Base-by-base conservation (phyloP, 1,140 invertebrate species). In the Penaeus vannamei region DNA sequence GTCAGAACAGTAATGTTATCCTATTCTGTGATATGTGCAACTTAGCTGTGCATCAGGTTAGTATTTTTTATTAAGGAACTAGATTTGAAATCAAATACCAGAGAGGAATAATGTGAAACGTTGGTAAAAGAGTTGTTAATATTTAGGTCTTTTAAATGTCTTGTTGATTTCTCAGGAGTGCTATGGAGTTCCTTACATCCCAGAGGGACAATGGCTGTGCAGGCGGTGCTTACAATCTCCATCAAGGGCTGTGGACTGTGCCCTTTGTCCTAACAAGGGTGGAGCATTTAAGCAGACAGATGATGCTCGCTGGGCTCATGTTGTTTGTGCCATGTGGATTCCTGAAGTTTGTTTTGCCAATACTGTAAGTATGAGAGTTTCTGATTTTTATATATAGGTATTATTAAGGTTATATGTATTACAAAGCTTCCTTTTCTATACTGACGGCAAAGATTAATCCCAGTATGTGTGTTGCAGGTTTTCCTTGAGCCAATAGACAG, bases 11-110 rank as follows among this genome's bases (percentile, higher is more conserved):
- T 89, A 99, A 99, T 93, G 97, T 97, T 61, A 97, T 97, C 92
- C 94, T 99, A 60, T 99, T 99, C 93, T 99, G 99, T 94, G 99
- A 99, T 94, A 99, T 99, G 98, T 99, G 98, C 93, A 99, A 99
- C 94, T 94, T 99, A 53, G 98, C 98, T 29, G 98, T 99, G 29
- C 98, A 99, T 94, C 98, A 99, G 93, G 93, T 93, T 82, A 61
- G 88, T 79, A 62, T n/a, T 3, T 77, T 77, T 7, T 26, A 0
- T 61, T 81, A 84, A 46, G 62, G 77, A 82, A 46, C 14, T 82
- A 17, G 14, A 0, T 53, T 53, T 46, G 29, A 22, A 81, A 23
- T 60, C 19, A 53, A 81, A 46, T 22, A 42, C 22, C 17, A 26
- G 8, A 23, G 20, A 82, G 20, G 59, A 60, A 14, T 60, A 20